Evolutionary conservation across 37 sponge, comb jelly and placozoan species (phyloP).

Genomic region (Halichondria panicea): DNA sequence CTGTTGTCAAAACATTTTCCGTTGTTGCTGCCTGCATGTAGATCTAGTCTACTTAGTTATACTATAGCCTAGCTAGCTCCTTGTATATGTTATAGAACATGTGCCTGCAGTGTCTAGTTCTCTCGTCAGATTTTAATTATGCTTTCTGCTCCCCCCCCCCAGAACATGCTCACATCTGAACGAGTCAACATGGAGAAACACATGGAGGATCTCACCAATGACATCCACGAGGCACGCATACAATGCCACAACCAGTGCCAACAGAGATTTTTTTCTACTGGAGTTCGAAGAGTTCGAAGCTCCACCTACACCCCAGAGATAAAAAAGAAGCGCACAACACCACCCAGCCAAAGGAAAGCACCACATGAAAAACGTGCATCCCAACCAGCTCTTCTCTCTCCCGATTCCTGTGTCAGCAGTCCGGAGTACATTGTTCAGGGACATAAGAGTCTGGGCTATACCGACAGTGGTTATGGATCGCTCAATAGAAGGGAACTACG

Average conservation of each 20-base stretch:
- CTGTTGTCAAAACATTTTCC: not conserved
- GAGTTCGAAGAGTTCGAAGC: constrained; percentile 13
- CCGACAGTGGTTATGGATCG: not conserved
- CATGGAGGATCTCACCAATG: constrained; percentile 21
- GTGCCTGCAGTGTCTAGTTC: not conserved
- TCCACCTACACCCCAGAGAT: too few species aligned
- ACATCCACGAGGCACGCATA: constrained; percentile 5
- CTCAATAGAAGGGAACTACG: not conserved
- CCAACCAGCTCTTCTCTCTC: too few species aligned
- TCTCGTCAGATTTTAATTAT: not conserved
- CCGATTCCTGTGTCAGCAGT: not conserved
- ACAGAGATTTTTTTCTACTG: not conserved
- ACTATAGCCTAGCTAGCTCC: not conserved
- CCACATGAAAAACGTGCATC: too few species aligned
- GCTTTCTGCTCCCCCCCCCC: not conserved
- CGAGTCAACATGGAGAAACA: constrained; percentile 15
- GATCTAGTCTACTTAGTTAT: not conserved
- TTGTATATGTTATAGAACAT: not conserved
- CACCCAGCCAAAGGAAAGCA: not conserved
- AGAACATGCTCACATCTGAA: constrained; percentile 20
- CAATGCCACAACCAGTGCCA: not conserved
- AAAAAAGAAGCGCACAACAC: not conserved
- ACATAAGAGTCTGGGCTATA: not conserved
- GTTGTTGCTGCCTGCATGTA: not conserved
- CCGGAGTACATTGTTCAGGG: not conserved